Percentiles rank a stretch among this genome's conserved stretches.
phyloP scores from a whole-genome alignment of 1,140 invertebrate species.

The Caenorhabditis brenneri region DNA sequence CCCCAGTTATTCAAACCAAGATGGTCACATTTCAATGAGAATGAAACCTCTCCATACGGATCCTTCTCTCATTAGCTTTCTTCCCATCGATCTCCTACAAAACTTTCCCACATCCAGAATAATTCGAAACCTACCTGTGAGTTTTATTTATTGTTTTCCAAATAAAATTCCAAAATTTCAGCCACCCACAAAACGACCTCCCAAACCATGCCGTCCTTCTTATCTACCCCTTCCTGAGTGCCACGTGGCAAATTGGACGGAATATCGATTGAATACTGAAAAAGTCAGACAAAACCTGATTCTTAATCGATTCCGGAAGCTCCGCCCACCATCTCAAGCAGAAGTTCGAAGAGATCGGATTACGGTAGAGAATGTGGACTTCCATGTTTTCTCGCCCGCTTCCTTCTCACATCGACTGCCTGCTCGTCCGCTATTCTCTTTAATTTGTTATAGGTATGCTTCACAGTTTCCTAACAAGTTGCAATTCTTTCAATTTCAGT shows the following conservation, averaged over 20 bases:
- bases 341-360: not conserved
- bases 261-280: not conserved
- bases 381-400: not conserved
- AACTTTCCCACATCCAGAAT: not conserved
- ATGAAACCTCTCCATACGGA: constrained; percentile 5
- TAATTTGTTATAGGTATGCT: constrained; percentile 16
- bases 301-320: not conserved
- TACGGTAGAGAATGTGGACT: constrained; percentile 35
- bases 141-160: too few species aligned
- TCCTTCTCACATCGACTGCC: constrained; percentile 9
- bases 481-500: not conserved
- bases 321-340: not conserved
- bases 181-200: not conserved
- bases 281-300: not conserved
- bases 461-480: not conserved
- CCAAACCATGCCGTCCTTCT: not conserved
- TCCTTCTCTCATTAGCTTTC: not conserved
- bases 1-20: not conserved
- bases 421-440: not conserved
- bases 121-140: not conserved
- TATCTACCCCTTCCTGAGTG: not conserved
- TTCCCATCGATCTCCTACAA: not conserved
- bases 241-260: constrained; percentile 3
- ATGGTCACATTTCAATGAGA: not conserved
- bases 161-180: too few species aligned